Evolutionary conservation across 92 coral and sea anemone genomes (phyloP).

Genomic region (Plumapathes pennacea): DNA sequence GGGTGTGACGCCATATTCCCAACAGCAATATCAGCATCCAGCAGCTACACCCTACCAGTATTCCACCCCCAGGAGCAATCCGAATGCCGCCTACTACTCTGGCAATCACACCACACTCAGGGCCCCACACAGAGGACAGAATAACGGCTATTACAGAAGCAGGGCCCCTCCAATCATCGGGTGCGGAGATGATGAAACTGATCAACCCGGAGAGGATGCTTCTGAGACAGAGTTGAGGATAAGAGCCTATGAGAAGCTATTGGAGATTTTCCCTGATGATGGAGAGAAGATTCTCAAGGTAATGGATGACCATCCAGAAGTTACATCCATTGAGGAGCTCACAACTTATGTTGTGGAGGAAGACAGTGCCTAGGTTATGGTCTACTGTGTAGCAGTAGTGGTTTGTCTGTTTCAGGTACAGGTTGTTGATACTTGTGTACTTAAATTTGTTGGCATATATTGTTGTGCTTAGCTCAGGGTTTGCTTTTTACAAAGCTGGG

Average conservation of each 20-base stretch:
- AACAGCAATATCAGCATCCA: constrained; percentile 20
- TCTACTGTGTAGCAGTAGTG: neutral
- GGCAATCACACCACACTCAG: too few relatives aligned
- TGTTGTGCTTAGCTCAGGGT: too few relatives aligned
- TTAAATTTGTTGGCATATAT: too few relatives aligned
- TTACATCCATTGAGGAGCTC: constrained; percentile 45
- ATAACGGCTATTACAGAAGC: constrained; percentile 63
- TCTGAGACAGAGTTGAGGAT: constrained; percentile 54
- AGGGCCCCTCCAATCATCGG: constrained; percentile 81
- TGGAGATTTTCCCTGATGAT: constrained; percentile 72
- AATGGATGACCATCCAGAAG: constrained; percentile 64
- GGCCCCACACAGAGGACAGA: constrained; percentile 64
- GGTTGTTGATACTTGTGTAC: too few relatives aligned
- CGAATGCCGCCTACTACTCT: constrained; percentile 18
- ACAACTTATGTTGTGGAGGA: constrained; percentile 56
- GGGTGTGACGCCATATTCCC: constrained; percentile 39
- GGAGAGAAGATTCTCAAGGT: constrained; percentile 65
- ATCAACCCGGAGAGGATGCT: constrained; percentile 30
- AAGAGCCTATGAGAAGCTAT: constrained; percentile 60
- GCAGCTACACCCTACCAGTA: constrained; percentile 30
- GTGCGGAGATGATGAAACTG: constrained; percentile 55
- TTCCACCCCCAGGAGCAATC: too few relatives aligned
- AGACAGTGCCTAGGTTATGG: neutral
- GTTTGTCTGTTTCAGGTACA: too few relatives aligned
- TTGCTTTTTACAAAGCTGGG: too few relatives aligned